Evolutionary conservation across 2,113 vertebrate genomes (phyloP), one percentile per base, ranked within the genome.

Genomic region (Buteo buteo): DNA sequence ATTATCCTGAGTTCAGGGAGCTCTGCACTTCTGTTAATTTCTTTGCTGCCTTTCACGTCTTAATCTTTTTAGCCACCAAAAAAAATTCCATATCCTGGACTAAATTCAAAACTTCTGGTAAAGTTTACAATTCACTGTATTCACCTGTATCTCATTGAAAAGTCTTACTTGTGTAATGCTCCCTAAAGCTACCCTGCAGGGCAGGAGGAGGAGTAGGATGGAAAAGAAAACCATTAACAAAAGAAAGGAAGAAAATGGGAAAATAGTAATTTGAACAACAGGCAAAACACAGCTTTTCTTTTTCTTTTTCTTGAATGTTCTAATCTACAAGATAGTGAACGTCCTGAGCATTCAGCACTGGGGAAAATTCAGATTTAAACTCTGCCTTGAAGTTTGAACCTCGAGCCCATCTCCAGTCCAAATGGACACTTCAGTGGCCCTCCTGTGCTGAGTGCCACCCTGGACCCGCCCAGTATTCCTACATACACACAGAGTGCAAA

Each of bases 91-190:
- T 82, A 80, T 84, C 24, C 74, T 96, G 42, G 55, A 54, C 82
- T 76, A 95, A 92, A 95, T 87, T 89, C 22, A 88, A 94, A 94
- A 78, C 59, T 95, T 96, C 71, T 91, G 92, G 11, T 81, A 64
- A 86, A 78, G 42, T 55, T 96, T 83, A 45, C 22, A 81, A 38
- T 94, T 92, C 36, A 22, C 16, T 83, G 21, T 69, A 91, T 84
- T 95, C 78, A 83, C 74, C 93, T 87, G 22, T 59, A 82, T 70
- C 19, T 90, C 28, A 69, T 76, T 96, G 83, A 86, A 87, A 93
- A 83, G 16, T 65, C 61, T 95, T 93, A 83, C 26, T 86, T 44
- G 11, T 61, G 17, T 81, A 96, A 78, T 47, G 62, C 44, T 83
- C 25, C 32, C 22, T 52, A 95, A 95, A 93, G 34, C 36, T 83